A percentile compares a stretch with the other conserved stretches of the same genome.
phyloP scores from a whole-genome alignment of 2,113 vertebrate genomes.

The Heterocephalus glaber region DNA sequence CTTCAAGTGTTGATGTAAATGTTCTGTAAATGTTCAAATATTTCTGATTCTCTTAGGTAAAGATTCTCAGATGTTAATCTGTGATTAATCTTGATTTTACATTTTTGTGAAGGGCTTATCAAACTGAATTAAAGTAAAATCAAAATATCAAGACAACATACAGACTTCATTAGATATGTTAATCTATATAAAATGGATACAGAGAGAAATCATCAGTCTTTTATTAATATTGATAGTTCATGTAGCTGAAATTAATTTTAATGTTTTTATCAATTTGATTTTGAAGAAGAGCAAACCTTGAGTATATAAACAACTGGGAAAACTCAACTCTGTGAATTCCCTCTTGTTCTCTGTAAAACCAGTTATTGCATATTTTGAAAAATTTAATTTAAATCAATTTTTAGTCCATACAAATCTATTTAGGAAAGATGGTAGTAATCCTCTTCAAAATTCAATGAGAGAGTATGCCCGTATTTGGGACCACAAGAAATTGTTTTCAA shows the following conservation, averaged over 20 bases:
- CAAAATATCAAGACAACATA: slow-evolving; percentile 30
- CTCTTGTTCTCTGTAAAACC: neutral
- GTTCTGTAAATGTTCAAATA: slow-evolving; percentile 57
- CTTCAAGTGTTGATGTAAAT: slow-evolving; percentile 50
- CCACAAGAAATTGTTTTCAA: neutral
- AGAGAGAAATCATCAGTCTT: neutral
- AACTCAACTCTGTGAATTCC: neutral
- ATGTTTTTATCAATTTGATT: slow-evolving; percentile 42
- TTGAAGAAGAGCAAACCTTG: slow-evolving; percentile 28
- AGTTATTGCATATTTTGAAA: neutral
- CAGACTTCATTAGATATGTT: neutral
- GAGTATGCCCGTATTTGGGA: neutral
- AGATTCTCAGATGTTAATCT: slow-evolving; percentile 20
- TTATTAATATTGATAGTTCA: slow-evolving; percentile 46
- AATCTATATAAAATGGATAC: slow-evolving; percentile 18
- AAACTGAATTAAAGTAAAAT: slow-evolving; percentile 70
- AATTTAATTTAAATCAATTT: neutral
- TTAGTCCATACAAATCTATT: neutral
- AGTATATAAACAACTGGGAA: neutral
- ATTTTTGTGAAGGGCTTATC: slow-evolving; percentile 18
- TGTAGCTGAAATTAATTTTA: slow-evolving; percentile 51
- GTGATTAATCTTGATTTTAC: neutral
- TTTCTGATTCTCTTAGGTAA: slow-evolving; percentile 52
- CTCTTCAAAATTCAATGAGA: neutral
- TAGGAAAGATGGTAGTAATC: neutral